Evolutionary conservation across 1,140 invertebrate genomes (phyloP), one percentile per base, ranked within the genome.

Genomic region (Dolichoris vasculosae): DNA sequence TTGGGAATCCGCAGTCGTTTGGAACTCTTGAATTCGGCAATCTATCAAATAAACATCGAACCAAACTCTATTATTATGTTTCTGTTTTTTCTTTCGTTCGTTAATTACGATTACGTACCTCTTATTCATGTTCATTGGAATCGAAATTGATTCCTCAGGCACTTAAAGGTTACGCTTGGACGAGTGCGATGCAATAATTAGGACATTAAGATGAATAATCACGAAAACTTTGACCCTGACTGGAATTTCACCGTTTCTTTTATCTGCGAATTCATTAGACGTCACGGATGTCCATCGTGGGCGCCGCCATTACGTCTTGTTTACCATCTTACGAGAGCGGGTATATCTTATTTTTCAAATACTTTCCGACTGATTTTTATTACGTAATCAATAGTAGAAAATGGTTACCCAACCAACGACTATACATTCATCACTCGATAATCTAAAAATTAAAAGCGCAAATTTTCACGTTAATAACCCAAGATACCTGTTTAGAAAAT

Each of bases 301-400:
- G 78, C 69, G 78, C 84, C 84, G 84, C 84, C 84, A 85, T 85
- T 76, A 76, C 43, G 63, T 43, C 71, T 85, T 81, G 78, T 85
- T 85, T 85, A 85, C 67, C 55, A 80, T 73, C 17, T 43, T 48
- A 6, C 46, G 23, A 80, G 38, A 73, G 83, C 75, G 83, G 43
- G 63, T 40, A 78, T 30, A 63, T 40, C 32, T 6, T 40, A 78
- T 40, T 40, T 32, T 78, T 78, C 35, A 59, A 78, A 78, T 51
- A 3, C 35, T 40, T 43, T 20, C 17, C 67, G 32, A 73, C 17
- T 7, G 4, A 38, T 71, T 15, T 71, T 71, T 40, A 20, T 71
- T 73, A 43, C 69, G 38, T 73, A 73, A 73, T 40, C 32, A 17
- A 17, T 20, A 26, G 69, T 30, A 67, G 20, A 67, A 67, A 35